These are phyloP conservation scores for Leucophenga varia DNA, from an alignment of 1,140 invertebrate species.

Conservation along the genomic window DNA sequence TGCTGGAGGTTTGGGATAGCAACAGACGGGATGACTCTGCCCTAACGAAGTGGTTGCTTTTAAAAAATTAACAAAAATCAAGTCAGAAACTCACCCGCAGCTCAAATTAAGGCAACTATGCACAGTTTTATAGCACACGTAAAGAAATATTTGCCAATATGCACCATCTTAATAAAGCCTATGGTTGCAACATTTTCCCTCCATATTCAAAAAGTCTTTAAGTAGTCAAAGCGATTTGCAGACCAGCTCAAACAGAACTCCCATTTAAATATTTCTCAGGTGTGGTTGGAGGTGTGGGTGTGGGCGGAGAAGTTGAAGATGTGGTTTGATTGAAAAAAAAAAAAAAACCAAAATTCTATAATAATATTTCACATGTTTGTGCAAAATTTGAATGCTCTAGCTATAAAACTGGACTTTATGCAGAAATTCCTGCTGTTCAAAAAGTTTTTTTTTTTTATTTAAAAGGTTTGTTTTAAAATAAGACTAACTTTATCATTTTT, in stretches of 20 bases:
- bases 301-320: neutral
- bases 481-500: no score
- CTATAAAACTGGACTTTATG: no score
- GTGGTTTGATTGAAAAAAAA: constrained; percentile 1
- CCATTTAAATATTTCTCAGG: neutral
- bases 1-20: no score
- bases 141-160: neutral
- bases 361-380: constrained; percentile 3
- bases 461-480: no score
- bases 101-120: neutral
- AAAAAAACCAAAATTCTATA: constrained; percentile 2
- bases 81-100: no score
- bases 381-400: no score
- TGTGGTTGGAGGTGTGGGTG: neutral
- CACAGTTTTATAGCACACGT: neutral
- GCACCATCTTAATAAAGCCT: no score
- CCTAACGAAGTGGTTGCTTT: no score
- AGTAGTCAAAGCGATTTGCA: neutral
- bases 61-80: no score
- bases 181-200: constrained; percentile 1
- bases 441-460: no score
- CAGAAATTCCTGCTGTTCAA: no score
- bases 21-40: no score
- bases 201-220: neutral
- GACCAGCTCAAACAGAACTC: neutral